Evolutionary conservation across 23 tunicate species (phyloP).

Genomic region (Corella eumyota): DNA sequence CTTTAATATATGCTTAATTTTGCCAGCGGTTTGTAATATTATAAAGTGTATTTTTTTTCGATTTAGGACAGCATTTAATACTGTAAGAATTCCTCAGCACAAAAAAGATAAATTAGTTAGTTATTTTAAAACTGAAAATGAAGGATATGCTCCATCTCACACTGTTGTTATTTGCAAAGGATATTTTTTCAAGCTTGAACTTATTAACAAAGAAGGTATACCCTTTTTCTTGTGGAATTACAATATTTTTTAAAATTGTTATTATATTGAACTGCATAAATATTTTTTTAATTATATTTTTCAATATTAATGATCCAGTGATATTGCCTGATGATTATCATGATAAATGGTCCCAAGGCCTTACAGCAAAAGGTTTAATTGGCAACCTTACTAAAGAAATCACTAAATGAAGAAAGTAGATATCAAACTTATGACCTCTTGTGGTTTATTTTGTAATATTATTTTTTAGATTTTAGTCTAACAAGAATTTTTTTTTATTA

Average conservation of each 20-base stretch:
- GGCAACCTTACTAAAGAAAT: not conserved
- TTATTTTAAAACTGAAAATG: conserved; percentile 39
- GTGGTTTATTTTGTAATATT: too few species aligned
- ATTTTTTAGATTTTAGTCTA: not conserved
- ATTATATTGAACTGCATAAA: too few species aligned
- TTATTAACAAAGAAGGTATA: conserved; percentile 4
- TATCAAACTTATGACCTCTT: too few species aligned
- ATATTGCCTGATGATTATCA: not conserved
- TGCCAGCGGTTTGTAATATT: not conserved
- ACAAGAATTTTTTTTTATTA: not conserved
- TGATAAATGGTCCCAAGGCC: not conserved
- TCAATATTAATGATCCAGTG: too few species aligned
- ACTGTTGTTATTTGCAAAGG: conserved; percentile 32
- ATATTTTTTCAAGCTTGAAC: conserved; percentile 25
- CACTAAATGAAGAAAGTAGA: too few species aligned
- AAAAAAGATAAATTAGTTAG: conserved; percentile 29
- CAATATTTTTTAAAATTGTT: too few species aligned
- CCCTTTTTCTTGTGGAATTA: too few species aligned
- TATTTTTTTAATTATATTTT: too few species aligned
- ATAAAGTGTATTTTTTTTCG: not conserved
- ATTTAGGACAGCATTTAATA: conserved; percentile 42
- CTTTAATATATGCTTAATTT: not conserved
- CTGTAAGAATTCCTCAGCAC: conserved; percentile 46
- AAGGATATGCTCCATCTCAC: conserved; percentile 52
- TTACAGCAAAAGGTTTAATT: not conserved